phyloP scores from a whole-genome alignment of 2,888 invertebrate genomes.

The Masnerella sp. region DNA sequence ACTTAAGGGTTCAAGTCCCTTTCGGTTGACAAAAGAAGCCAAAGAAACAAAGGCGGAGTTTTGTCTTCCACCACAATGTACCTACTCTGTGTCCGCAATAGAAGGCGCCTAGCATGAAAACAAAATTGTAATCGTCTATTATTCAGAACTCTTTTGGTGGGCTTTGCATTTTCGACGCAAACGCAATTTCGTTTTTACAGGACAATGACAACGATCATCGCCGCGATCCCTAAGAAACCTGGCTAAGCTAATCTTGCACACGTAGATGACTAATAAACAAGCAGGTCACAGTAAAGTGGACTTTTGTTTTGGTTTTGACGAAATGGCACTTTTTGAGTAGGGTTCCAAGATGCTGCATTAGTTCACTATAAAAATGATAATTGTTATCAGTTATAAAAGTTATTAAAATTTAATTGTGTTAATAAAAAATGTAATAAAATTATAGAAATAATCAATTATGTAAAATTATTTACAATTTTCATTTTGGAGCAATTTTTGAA shows the following conservation, averaged over 20 bases:
- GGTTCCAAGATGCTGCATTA: too few species aligned
- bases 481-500: too few species aligned
- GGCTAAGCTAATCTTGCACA: conserved; percentile 48
- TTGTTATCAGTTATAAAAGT: too few species aligned
- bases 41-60: conserved; percentile 51
- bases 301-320: too few species aligned
- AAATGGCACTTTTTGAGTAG: too few species aligned
- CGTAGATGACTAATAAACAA: conserved; percentile 50
- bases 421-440: too few species aligned
- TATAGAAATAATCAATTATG: too few species aligned
- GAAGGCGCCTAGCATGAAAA: conserved; percentile 77
- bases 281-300: too few species aligned
- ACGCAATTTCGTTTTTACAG: conserved; percentile 39
- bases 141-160: conserved; percentile 62
- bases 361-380: too few species aligned
- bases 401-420: too few species aligned
- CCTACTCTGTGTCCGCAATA: conserved; percentile 77
- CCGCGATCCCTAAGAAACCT: conserved; percentile 62
- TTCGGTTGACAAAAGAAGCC: conserved; percentile 47
- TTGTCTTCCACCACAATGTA: conserved; percentile 68
- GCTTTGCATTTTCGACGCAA: conserved; percentile 47
- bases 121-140: conserved; percentile 72
- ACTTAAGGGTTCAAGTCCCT: conserved; percentile 37
- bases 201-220: conserved; percentile 56
- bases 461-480: too few species aligned